Evolutionary conservation across 2,113 vertebrate genomes (phyloP).

Genomic region (Antidorcas marsupialis): DNA sequence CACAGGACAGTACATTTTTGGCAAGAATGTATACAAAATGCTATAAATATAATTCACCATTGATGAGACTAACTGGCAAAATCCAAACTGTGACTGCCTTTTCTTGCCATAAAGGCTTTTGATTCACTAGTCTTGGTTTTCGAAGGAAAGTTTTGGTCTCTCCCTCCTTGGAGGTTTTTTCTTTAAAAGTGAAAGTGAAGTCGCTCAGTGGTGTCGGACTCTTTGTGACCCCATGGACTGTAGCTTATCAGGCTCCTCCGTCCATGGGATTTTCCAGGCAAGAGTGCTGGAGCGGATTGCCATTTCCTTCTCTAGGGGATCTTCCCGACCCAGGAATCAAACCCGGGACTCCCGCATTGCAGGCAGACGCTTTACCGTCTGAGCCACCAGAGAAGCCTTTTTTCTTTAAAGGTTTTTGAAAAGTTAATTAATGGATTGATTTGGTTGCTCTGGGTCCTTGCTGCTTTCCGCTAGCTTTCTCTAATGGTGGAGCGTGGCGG

Average conservation of each 20-base stretch:
- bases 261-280: too few species aligned
- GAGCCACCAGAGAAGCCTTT: not conserved
- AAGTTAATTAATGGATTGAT: fast-evolving
- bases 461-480: not conserved
- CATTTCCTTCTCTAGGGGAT: too few species aligned
- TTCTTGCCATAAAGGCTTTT: not conserved
- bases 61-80: not conserved
- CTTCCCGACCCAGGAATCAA: too few species aligned
- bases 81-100: not conserved
- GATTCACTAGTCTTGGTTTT: not conserved
- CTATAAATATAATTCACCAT: not conserved
- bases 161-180: not conserved
- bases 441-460: not conserved
- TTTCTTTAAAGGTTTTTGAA: not conserved
- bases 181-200: not conserved
- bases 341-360: too few species aligned
- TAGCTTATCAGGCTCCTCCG: too few species aligned
- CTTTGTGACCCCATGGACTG: too few species aligned
- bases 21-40: not conserved
- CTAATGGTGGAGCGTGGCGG: not conserved
- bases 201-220: too few species aligned
- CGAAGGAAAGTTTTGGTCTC: not conserved
- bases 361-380: too few species aligned
- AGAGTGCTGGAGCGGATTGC: too few species aligned
- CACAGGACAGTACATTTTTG: not conserved